Conservation (phyloP, 1,140 invertebrate species). For the Drusus annulatus region DNA sequence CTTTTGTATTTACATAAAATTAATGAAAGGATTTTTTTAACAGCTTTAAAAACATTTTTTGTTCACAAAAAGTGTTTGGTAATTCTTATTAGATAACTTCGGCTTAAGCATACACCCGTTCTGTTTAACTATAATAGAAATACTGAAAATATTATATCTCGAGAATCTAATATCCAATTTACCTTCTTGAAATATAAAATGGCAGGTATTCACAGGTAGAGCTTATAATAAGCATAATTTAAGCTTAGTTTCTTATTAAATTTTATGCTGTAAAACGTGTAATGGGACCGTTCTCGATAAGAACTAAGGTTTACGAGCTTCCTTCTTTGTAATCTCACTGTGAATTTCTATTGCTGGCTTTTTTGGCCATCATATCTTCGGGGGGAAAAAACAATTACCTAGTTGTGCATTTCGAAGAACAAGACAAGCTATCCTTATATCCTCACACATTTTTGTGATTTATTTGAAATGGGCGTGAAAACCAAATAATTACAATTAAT, state of each 20-base stretch:
- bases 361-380: slow-evolving; percentile 12
- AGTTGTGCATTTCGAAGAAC: background rate
- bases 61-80: too few species aligned
- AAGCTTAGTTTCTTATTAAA: slow-evolving; percentile 14
- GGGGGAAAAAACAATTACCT: slow-evolving; percentile 8
- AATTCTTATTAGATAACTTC: too few species aligned
- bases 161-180: background rate
- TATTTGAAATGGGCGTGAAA: background rate
- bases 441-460: background rate
- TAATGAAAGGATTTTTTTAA: too few species aligned
- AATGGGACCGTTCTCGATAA: slow-evolving; percentile 25
- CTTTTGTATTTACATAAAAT: too few species aligned
- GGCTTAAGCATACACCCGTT: too few species aligned
- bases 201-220: background rate
- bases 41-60: too few species aligned
- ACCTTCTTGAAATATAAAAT: slow-evolving; percentile 5
- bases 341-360: background rate
- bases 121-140: too few species aligned
- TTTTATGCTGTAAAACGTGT: slow-evolving; percentile 22
- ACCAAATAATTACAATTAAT: background rate
- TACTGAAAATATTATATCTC: too few species aligned
- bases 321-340: slow-evolving; percentile 1
- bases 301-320: slow-evolving; percentile 14
- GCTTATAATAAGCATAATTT: slow-evolving; percentile 6
- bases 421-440: background rate